Evolutionary conservation across 2,797 vertebrate genomes (phyloP), one percentile per base, ranked within the genome.

Genomic region (Ctenopoma kingsleyae): DNA sequence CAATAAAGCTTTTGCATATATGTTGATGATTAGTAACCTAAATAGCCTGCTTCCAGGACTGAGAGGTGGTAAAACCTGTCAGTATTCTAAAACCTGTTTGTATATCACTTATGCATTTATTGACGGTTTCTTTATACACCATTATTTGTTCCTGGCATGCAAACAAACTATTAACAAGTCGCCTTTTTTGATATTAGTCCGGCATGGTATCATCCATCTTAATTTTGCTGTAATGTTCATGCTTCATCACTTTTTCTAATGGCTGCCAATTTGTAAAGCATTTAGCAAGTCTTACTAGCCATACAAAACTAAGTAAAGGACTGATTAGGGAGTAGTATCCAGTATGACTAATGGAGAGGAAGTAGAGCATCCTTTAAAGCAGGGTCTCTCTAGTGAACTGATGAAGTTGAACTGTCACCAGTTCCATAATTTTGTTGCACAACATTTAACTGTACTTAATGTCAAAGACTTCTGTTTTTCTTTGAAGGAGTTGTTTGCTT

Each of bases 181-280:
- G 1, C 23, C 43, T 63, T 44, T 1, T n/a, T 19, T 22, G 6
- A 27, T 43, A 30, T 51, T 36, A 35, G 5, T 35, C 17, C 43
- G 7, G 5, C 17, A 13, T 44, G 2, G 6, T 53, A 7, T 47
- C 19, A 19, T 27, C n/a, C 11, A 19, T 30, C 41, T 56, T 35
- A 19, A 65, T 69, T 59, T 36, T 35, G 15, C 30, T 56, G 47
- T 40, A 44, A 56, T 40, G 8, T 59, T 38, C 25, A 67, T 54
- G 49, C n/a, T 64, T 13, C 3, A n/a, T 55, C 41, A 51, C 16
- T 30, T 41, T 63, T 49, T 61, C 20, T 47, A 52, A 27, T 52
- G 7, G 36, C 25, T 62, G 19, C 16, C 19, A 62, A 49, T 71
- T 71, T 76, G 8, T 68, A 27, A 67, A 23, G 47, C 30, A 57